Evolutionary conservation across 2,113 vertebrate species (phyloP).

Genomic region (Scatophagus argus): DNA sequence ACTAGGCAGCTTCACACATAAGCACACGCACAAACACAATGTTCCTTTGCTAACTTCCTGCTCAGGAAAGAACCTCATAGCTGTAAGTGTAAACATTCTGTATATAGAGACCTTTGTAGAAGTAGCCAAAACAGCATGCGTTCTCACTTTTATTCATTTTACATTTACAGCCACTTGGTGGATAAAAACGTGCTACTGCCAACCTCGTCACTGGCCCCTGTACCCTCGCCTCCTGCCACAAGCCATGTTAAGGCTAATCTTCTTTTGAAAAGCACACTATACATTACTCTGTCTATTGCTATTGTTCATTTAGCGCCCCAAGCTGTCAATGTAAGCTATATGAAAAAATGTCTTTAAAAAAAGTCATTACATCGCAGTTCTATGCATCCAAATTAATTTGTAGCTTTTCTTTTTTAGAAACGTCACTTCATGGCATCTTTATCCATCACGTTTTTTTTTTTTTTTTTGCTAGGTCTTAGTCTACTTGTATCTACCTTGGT

Average conservation of each 20-base stretch:
- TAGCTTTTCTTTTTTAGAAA: conserved; percentile 67
- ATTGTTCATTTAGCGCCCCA: conserved; percentile 29
- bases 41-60: conserved; percentile 69
- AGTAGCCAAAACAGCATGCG: conserved; percentile 83
- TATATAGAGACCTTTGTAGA: conserved; percentile 83
- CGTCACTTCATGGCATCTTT: conserved; percentile 14
- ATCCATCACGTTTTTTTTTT: not conserved
- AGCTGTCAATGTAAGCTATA: conserved; percentile 26
- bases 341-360: not conserved
- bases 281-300: conserved; percentile 22
- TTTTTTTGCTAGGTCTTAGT: conserved; percentile 2
- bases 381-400: conserved; percentile 66
- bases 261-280: conserved; percentile 38
- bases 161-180: conserved; percentile 60
- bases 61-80: conserved; percentile 78
- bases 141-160: conserved; percentile 72
- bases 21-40: conserved; percentile 50
- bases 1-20: conserved; percentile 66
- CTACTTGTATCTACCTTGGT: conserved; percentile 9
- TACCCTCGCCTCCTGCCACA: conserved; percentile 22
- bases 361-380: conserved; percentile 49
- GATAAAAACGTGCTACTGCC: conserved; percentile 51
- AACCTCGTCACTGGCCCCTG: conserved; percentile 30
- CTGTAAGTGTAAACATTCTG: conserved; percentile 80
- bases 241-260: conserved; percentile 28